A percentile compares a stretch with the other conserved stretches of the same genome.
Evolutionary conservation across 1,140 invertebrate species (phyloP).

Genomic region (Atta texana): DNA sequence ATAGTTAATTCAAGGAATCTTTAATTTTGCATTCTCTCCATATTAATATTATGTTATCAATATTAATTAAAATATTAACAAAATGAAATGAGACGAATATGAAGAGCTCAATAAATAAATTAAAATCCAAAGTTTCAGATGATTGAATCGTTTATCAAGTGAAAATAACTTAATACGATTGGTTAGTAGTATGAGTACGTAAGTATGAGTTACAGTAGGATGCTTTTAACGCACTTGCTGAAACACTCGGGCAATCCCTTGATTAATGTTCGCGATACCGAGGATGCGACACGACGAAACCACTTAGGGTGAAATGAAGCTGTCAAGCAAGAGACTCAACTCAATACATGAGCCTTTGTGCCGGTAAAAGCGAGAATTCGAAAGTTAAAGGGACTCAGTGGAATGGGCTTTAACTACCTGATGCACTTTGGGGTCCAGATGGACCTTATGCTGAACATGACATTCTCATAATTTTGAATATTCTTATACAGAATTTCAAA

Average conservation of each 20-base stretch:
- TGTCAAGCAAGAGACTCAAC: constrained; percentile 50
- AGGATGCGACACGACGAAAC: constrained; percentile 43
- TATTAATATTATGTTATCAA: background rate
- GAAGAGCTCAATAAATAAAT: background rate
- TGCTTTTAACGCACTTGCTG: constrained; percentile 39
- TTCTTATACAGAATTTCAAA: background rate
- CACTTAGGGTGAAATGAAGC: constrained; percentile 50
- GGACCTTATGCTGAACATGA: background rate
- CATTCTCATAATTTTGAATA: background rate
- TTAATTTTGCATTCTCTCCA: background rate
- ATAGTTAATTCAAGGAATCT: constrained; percentile 33
- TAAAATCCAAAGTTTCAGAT: background rate
- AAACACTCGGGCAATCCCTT: constrained; percentile 34
- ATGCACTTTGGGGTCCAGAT: constrained; percentile 16
- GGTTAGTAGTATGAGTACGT: too few relatives aligned
- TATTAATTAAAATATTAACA: background rate
- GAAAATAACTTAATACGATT: constrained; percentile 15
- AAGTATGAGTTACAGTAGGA: constrained; percentile 35
- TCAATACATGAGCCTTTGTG: constrained; percentile 38
- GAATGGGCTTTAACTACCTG: constrained; percentile 48
- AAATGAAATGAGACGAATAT: background rate
- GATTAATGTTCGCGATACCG: constrained; percentile 54
- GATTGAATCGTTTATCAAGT: background rate
- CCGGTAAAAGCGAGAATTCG: constrained; percentile 36
- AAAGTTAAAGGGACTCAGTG: constrained; percentile 20